Conservation (phyloP, 2,888 invertebrate species). For the Notodonta dromedarius region DNA sequence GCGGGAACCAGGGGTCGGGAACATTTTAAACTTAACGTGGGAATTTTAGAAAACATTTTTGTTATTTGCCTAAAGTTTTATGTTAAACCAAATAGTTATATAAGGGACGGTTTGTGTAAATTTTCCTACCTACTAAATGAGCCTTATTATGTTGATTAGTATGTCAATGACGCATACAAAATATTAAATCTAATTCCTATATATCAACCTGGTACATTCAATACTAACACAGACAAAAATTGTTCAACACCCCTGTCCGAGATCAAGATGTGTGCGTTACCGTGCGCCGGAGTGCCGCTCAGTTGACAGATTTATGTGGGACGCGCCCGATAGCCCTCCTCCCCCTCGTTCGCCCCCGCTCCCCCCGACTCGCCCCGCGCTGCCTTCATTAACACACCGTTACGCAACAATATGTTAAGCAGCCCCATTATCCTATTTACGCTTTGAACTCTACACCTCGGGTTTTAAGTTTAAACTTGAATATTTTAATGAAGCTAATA, state of each 20-base stretch:
- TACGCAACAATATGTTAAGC: constrained; percentile 3
- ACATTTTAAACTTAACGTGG: constrained; percentile 27
- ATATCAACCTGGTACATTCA: too few relatives aligned
- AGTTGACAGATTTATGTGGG: constrained; percentile 80
- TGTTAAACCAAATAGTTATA: too few relatives aligned
- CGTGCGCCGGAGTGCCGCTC: constrained; percentile 59
- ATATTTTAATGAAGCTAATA: not conserved
- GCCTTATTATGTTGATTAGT: too few relatives aligned
- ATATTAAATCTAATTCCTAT: too few relatives aligned
- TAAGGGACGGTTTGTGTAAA: too few relatives aligned
- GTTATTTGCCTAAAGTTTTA: too few relatives aligned
- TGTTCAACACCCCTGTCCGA: constrained; percentile 46
- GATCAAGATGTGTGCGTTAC: constrained; percentile 80
- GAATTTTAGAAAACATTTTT: not conserved
- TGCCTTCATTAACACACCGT: constrained; percentile 33
- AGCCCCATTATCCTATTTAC: not conserved
- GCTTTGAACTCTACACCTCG: not conserved
- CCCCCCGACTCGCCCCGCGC: constrained; percentile 17
- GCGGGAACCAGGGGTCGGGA: constrained; percentile 42
- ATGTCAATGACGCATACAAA: too few relatives aligned
- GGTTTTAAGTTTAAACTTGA: constrained; percentile 1
- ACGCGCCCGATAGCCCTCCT: constrained; percentile 47
- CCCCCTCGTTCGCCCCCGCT: constrained; percentile 19
- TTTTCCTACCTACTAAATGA: too few relatives aligned
- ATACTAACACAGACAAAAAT: not conserved